phyloP scores from a whole-genome alignment of 2,113 vertebrate genomes.

The Rhinoderma darwinii region DNA sequence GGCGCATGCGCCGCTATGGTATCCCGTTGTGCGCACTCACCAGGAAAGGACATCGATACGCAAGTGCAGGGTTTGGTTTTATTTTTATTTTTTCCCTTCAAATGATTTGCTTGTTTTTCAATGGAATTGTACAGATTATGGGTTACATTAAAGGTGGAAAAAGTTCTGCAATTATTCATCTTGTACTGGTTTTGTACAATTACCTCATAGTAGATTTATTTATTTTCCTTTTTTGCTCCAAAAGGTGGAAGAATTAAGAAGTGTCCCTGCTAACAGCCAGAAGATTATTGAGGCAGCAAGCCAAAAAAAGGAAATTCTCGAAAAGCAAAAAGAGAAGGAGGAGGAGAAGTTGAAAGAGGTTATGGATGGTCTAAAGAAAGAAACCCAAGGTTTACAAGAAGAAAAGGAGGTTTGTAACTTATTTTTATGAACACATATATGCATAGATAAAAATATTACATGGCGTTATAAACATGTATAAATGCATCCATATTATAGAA shows the following conservation, averaged over 20 bases:
- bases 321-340: constrained; percentile 81
- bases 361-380: constrained; percentile 88
- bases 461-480: background rate
- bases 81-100: too few species aligned
- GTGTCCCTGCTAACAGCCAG: constrained; percentile 76
- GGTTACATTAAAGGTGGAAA: too few species aligned
- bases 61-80: too few species aligned
- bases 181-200: background rate
- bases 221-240: background rate
- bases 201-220: too few species aligned
- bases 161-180: too few species aligned
- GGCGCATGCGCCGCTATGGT: too few species aligned
- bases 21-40: too few species aligned
- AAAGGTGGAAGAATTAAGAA: constrained; percentile 85
- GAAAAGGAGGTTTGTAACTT: constrained; percentile 85
- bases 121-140: too few species aligned
- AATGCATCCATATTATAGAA: background rate
- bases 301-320: constrained; percentile 76
- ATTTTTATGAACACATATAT: too few species aligned
- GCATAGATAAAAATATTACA: too few species aligned
- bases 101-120: too few species aligned
- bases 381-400: constrained; percentile 86
- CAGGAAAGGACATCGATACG: too few species aligned
- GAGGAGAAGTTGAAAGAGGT: constrained; percentile 85
- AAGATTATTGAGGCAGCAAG: constrained; percentile 81